A percentile compares a stretch with the other conserved stretches of the same genome.
Conservation (phyloP, 2,113 vertebrate genomes). For the cattle (Bos taurus) region ARS-UCD2.0 NC_037331.1:59642501-59643000, state of each 20-base stretch:
- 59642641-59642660: conserved; percentile 92
- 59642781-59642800: accelerated
- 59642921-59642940: conserved; percentile 85
- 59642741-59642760: conserved; percentile 70
- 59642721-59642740: conserved; percentile 73
- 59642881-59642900: conserved; percentile 83
- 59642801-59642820: conserved; percentile 86
- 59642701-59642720: conserved; percentile 82
- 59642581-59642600: conserved; percentile 90
- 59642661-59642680: conserved; percentile 67
- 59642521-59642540: background rate
- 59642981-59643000: conserved; percentile 89
- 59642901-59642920: conserved; percentile 76
- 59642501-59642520: conserved; percentile 91
- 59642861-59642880: conserved; percentile 74
- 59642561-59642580: conserved; percentile 83
- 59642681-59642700: conserved; percentile 75
- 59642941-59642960: conserved; percentile 79
- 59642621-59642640: conserved; percentile 90
- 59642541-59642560: accelerated
- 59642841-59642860: conserved; percentile 78
- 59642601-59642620: conserved; percentile 86
- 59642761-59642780: conserved; percentile 82
- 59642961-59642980: conserved; percentile 85
- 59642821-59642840: accelerated